phyloP scores from a whole-genome alignment of 2,113 vertebrate genomes.

The Cyprinus carpio region DNA sequence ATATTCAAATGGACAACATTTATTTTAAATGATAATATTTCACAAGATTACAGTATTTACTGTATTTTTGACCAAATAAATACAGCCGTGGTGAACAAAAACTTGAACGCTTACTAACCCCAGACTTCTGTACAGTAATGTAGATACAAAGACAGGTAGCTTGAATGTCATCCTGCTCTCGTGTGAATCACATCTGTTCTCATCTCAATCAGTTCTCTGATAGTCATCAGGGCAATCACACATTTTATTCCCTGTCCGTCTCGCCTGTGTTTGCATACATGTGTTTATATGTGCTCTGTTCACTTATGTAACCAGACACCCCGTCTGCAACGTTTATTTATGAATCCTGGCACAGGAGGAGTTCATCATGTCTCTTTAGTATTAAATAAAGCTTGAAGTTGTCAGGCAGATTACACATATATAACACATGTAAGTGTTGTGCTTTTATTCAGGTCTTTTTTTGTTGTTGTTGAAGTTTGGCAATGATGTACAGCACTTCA shows the following conservation, averaged over 20 bases:
- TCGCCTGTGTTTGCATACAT: background rate
- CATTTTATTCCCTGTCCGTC: background rate
- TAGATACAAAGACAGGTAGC: background rate
- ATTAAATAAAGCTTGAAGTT: background rate
- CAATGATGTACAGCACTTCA: constrained; percentile 98
- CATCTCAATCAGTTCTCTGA: background rate
- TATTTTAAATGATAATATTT: background rate
- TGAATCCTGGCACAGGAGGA: background rate
- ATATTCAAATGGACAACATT: background rate
- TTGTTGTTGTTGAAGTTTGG: constrained; percentile 79
- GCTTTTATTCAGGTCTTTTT: background rate
- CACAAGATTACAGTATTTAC: too few relatives aligned
- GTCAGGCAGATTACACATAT: background rate
- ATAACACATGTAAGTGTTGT: too few relatives aligned
- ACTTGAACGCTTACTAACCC: background rate
- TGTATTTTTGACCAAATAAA: too few relatives aligned
- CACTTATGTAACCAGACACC: background rate
- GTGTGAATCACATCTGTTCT: background rate
- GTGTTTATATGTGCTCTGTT: background rate
- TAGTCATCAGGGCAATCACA: background rate
- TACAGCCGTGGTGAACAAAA: too few relatives aligned
- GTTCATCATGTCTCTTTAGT: background rate
- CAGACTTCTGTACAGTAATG: background rate
- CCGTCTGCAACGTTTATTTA: background rate
- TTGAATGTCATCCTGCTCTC: background rate